Percentiles rank a stretch among this genome's conserved stretches.
Conservation (phyloP, 2,113 vertebrate genomes). For the human (Homo sapiens) region DNA sequence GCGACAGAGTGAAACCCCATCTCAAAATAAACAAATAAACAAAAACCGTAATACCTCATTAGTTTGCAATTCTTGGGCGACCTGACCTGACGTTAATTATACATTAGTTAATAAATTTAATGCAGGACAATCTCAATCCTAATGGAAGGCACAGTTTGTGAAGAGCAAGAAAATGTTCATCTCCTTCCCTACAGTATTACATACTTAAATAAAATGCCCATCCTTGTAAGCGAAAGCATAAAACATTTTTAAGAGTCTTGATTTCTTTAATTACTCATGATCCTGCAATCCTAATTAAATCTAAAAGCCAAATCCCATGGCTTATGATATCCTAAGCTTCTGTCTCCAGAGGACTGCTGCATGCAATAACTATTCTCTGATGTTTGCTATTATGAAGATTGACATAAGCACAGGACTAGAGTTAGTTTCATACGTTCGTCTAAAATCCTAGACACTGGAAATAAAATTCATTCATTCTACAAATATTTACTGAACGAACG, state of each 20-base stretch:
- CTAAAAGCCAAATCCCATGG: neutral
- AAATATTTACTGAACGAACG: neutral
- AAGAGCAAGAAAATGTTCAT: neutral
- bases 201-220: neutral
- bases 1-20: fast-evolving
- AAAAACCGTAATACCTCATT: neutral
- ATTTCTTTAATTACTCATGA: slow-evolving; percentile 18
- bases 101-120: neutral
- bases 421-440: neutral
- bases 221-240: neutral
- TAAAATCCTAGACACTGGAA: neutral
- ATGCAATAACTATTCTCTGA: neutral
- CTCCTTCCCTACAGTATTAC: neutral
- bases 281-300: slow-evolving; percentile 23
- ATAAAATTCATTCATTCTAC: neutral
- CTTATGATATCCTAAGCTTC: neutral
- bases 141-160: neutral
- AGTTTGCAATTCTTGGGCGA: neutral
- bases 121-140: neutral
- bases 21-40: too few relatives aligned
- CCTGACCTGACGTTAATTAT: neutral
- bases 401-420: neutral
- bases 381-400: neutral
- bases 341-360: neutral
- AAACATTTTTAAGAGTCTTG: neutral